Evolutionary conservation across 2,888 invertebrate genomes (phyloP), one percentile per base, ranked within the genome.

Genomic region (Leptura quadrifasciata): DNA sequence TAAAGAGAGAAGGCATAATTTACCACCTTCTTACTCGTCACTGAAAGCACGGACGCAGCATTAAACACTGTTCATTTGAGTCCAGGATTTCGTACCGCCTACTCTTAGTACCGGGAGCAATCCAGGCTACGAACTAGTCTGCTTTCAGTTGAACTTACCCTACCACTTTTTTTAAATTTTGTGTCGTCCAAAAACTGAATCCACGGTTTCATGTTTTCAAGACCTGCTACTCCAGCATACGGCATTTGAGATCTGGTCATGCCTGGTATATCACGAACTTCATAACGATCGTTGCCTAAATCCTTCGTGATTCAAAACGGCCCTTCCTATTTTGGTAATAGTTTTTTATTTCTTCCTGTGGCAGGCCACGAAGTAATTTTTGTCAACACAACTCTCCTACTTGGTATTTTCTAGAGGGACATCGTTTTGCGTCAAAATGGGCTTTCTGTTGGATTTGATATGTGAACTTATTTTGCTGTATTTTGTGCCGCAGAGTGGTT

Each of bases 241-340:
- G 52, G 18, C n/a, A 31, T 15, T 6, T 20, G 68, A 17, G 68
- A 68, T 35, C 68, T 27, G 3, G 27, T 12, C 27, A 31, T 57
- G 47, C 68, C 68, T 27, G 68, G 68, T 64, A 74, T 68, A 68
- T 76, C 74, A 9, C 17, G 9, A 2, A 79, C 75, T 54, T 65
- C 58, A 57, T 72, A 79, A 9, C 79, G 61, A 24, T 79, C 75
- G 17, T 75, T 68, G 0, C 58, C 69, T 9, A 78, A 21, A 10
- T 57, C 69, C 47, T 65, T 57, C 4, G 58, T 35, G 20, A 79
- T 61, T 24, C 55, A 17, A 55, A 77, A 79, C n/a, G 77, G 80
- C 18, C 81, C 81, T 72, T 69, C 68, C 76, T 72, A 81, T 47
- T 76, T 81, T 6, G 75, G 72, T 21, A 68, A 55, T 12, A 80